A percentile compares a stretch with the other conserved stretches of the same genome.
Evolutionary conservation across 1,140 invertebrate species (phyloP).

Genomic region (Micrasema minimum): DNA sequence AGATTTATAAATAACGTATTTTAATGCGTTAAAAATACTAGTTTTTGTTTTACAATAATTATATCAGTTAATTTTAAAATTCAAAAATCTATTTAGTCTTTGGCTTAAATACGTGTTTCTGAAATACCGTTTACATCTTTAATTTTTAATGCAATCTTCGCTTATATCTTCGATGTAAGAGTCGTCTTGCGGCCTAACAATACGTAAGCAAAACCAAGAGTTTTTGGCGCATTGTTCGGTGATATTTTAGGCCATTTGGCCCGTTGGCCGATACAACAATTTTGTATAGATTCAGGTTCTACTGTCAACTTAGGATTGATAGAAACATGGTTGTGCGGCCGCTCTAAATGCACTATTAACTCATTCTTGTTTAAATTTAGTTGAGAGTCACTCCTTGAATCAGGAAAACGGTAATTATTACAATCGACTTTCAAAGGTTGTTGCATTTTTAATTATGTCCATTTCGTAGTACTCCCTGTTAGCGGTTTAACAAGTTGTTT

Average conservation of each 20-base stretch:
- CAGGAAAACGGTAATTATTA: conserved; percentile 35
- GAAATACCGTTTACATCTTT: conserved; percentile 19
- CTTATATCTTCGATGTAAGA: conserved; percentile 4
- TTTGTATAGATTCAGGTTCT: conserved; percentile 30
- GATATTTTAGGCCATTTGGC: conserved; percentile 48
- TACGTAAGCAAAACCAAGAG: conserved; percentile 39
- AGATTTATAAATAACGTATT: too few relatives aligned
- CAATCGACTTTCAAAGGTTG: conserved; percentile 24
- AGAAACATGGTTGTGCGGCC: background rate
- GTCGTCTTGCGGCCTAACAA: conserved; percentile 32
- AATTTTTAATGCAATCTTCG: conserved; percentile 17
- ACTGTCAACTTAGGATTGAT: background rate
- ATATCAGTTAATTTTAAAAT: too few relatives aligned
- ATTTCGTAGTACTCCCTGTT: conserved; percentile 33
- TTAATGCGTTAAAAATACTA: too few relatives aligned
- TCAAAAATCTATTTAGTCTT: too few relatives aligned
- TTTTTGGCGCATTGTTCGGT: conserved; percentile 41
- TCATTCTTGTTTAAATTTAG: conserved; percentile 19
- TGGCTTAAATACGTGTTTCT: conserved; percentile 17
- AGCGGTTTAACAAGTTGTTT: conserved; percentile 41
- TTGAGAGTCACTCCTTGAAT: conserved; percentile 42
- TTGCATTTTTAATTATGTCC: conserved; percentile 34
- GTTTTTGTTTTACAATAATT: too few relatives aligned
- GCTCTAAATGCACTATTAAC: background rate
- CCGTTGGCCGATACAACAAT: conserved; percentile 34